phyloP scores from a whole-genome alignment of 2,113 vertebrate species.

The Dissostichus mawsoni region DNA sequence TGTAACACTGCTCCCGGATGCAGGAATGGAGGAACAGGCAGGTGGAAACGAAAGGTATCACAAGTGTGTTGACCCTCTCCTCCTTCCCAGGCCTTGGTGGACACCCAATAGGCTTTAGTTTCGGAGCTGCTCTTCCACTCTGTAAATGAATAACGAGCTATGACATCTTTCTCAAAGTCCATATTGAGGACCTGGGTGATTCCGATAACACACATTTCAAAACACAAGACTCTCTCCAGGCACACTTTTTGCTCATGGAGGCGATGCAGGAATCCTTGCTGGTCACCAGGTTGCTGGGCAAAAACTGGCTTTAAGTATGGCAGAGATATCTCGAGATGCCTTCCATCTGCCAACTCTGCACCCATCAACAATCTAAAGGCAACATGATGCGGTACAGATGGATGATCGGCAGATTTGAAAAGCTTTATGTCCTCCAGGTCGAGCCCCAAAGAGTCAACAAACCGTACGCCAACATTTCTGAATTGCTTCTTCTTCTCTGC shows the following conservation, averaged over 20 bases:
- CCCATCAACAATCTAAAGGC: constrained; percentile 90
- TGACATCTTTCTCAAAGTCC: constrained; percentile 92
- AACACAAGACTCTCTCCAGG: constrained; percentile 91
- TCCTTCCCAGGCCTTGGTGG: constrained; percentile 63
- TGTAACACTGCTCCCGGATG: constrained; percentile 89
- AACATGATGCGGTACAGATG: constrained; percentile 92
- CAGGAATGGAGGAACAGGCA: constrained; percentile 92
- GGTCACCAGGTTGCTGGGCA: constrained; percentile 86
- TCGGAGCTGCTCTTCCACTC: constrained; percentile 89
- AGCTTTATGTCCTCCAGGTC: constrained; percentile 92
- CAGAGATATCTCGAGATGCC: constrained; percentile 88
- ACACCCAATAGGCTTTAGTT: constrained; percentile 87
- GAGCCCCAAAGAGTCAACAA: constrained; percentile 94
- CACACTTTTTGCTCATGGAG: constrained; percentile 89
- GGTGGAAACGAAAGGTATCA: constrained; percentile 92
- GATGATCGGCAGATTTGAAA: constrained; percentile 91
- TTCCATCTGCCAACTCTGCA: constrained; percentile 89
- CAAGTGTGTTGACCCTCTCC: constrained; percentile 64
- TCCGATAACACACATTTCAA: constrained; percentile 90
- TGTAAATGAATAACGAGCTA: constrained; percentile 91
- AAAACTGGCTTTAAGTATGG: constrained; percentile 92
- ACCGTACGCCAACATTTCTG: constrained; percentile 87
- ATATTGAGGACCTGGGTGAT: constrained; percentile 91
- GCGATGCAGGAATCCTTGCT: constrained; percentile 83
- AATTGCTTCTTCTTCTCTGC: constrained; percentile 80